Percentiles rank a stretch among this genome's conserved stretches.
These are phyloP conservation scores for Rhopalosiphum padi DNA, from an alignment of 1,140 invertebrate species.

Conservation along the genomic window DNA sequence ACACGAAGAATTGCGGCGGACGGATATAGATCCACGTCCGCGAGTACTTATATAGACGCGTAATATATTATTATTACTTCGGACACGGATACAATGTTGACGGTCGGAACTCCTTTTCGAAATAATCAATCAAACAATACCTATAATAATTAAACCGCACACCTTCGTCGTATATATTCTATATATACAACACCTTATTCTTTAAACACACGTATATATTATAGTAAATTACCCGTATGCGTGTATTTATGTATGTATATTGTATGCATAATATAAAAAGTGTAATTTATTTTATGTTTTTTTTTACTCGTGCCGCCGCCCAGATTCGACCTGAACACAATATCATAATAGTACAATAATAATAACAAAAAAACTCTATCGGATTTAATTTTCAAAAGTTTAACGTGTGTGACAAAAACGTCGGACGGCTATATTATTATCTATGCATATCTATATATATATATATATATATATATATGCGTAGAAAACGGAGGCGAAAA, in stretches of 20 bases:
- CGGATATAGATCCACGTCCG: background rate
- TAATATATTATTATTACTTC: constrained; percentile 1
- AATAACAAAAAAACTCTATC: background rate
- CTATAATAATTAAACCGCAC: background rate
- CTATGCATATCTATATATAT: background rate
- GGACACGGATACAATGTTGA: background rate
- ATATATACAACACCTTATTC: background rate
- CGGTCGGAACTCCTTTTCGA: background rate
- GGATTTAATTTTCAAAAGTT: constrained; percentile 28
- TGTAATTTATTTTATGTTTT: background rate
- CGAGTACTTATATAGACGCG: background rate
- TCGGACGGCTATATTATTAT: background rate
- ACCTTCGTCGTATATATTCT: too few species aligned
- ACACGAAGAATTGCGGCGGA: background rate
- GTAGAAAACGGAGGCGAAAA: background rate
- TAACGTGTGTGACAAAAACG: background rate
- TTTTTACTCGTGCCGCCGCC: background rate
- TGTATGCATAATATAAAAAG: background rate
- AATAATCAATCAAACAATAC: background rate
- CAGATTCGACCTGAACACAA: background rate
- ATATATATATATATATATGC: too few species aligned
- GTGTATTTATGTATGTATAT: background rate
- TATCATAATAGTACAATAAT: background rate
- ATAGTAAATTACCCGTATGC: background rate
- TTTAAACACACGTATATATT: too few species aligned